These are phyloP conservation scores for Tetramorium simillimum DNA, from an alignment of 1,140 invertebrate species.

Conservation along the genomic window DNA sequence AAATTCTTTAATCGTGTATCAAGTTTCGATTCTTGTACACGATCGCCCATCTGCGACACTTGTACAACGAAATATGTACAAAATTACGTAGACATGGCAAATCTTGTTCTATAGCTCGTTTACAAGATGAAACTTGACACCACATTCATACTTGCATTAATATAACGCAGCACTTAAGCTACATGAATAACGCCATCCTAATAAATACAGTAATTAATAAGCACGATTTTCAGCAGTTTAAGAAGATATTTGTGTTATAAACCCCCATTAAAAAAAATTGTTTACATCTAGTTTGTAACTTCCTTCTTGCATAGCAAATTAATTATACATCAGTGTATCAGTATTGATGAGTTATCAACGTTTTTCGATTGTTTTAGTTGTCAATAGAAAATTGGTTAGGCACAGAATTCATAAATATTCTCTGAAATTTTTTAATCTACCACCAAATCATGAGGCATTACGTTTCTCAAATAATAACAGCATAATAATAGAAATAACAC, in stretches of 20 bases:
- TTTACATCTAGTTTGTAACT: conserved; percentile 64
- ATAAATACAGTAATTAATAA: conserved; percentile 80
- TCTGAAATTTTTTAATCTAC: conserved; percentile 67
- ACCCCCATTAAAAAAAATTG: conserved; percentile 51
- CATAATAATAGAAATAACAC: not conserved
- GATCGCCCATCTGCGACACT: not conserved
- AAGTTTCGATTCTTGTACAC: conserved; percentile 71
- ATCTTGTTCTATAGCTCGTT: conserved; percentile 28
- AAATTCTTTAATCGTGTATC: conserved; percentile 65
- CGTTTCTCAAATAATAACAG: not conserved
- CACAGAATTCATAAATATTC: conserved; percentile 66
- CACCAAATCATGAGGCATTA: conserved; percentile 77
- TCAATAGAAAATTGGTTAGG: conserved; percentile 74
- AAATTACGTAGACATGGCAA: conserved; percentile 33
- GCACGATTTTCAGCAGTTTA: conserved; percentile 75
- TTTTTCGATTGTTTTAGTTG: conserved; percentile 69
- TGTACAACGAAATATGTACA: not conserved
- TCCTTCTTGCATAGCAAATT: conserved; percentile 48
- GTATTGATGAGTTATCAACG: conserved; percentile 41
- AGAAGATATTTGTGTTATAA: conserved; percentile 80
- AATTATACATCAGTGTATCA: conserved; percentile 10
- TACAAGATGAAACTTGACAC: conserved; percentile 78
- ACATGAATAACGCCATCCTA: conserved; percentile 80
- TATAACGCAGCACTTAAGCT: conserved; percentile 76
- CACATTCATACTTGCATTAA: conserved; percentile 76